Base-by-base conservation (phyloP, 2,113 vertebrate species). In the Bambusicola thoracicus region DNA sequence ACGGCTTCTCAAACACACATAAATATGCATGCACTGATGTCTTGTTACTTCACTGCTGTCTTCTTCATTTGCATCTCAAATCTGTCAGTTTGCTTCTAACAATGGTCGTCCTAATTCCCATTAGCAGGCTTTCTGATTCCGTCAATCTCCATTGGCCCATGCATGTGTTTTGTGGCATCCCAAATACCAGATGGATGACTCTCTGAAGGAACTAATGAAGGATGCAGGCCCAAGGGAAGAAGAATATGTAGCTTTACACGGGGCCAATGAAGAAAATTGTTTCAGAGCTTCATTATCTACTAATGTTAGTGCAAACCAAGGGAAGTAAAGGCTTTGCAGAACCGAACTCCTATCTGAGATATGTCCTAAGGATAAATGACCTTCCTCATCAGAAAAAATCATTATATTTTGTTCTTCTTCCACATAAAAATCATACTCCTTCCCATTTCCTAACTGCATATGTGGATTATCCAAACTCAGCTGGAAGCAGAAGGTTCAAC, bases 171-270 rank as follows among this genome's bases (percentile, higher is more conserved):
- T 83, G 85, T 89, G 75, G 70, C 90, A 96, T 32, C 85, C 66
- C 73, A 66, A 91, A 62, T 4, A 87, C 27, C 74, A 93, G 95
- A 96, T 79, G 88, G 94, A 91, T 91, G 82, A 93, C 63, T 67
- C 66, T 90, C 72, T 79, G 89, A 96, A 96, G 86, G 81, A 93
- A 92, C 51, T 97, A 97, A 97, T 93, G 87, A 95, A 90, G 69
- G 87, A 75, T 43, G 65, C 87, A 69, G 73, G 88, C 85, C 70
- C 68, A 81, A 79, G 83, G 87, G 81, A 80, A 81, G 61, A 56
- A 38, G 8, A 91, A 85, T 36, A 43, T 12, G 43, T 4, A 87
- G 72, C 59, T 82, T 85, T n/a, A 40, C 19, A 14, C 1, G 38
- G 20, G 69, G 27, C 48, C 62, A 63, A 3, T 1, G 1, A 5